Evolutionary conservation across 2,888 invertebrate genomes (phyloP).

Genomic region (Glaucopsyche alexis): DNA sequence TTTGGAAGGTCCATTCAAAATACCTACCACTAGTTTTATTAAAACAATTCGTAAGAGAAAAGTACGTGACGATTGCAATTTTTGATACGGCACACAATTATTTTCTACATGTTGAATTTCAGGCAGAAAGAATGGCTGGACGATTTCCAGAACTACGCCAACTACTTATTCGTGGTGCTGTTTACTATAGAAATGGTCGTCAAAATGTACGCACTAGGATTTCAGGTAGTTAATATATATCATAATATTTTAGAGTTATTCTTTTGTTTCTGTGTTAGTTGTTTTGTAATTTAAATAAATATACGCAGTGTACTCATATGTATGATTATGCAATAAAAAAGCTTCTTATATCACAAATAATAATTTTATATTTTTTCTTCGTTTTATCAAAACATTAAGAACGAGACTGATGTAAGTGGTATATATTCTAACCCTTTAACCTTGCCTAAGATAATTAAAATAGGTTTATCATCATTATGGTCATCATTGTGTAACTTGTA

Average conservation of each 20-base stretch:
- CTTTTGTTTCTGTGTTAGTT: not conserved
- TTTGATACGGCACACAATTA: no score
- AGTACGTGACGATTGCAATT: no score
- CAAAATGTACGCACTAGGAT: conserved; percentile 99
- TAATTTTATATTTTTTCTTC: not conserved
- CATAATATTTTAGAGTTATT: not conserved
- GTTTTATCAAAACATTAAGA: not conserved
- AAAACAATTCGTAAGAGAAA: no score
- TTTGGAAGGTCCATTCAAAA: no score
- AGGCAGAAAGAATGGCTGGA: conserved; percentile 86
- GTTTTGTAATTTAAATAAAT: no score
- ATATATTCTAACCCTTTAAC: not conserved
- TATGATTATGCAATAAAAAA: no score
- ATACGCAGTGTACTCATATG: no score
- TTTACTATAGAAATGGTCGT: conserved; percentile 99
- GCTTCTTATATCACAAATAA: not conserved
- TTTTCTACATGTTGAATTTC: conserved; percentile 26
- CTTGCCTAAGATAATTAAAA: not conserved
- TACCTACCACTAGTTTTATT: no score
- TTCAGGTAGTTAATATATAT: conserved; percentile 82
- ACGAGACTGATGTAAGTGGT: not conserved
- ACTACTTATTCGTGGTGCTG: conserved; percentile 97
- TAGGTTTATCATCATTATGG: not conserved
- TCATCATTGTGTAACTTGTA: not conserved
- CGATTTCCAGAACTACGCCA: conserved; percentile 96